These are phyloP conservation scores for Sander vitreus DNA, from an alignment of 2,113 vertebrate species.

Conservation along the genomic window DNA sequence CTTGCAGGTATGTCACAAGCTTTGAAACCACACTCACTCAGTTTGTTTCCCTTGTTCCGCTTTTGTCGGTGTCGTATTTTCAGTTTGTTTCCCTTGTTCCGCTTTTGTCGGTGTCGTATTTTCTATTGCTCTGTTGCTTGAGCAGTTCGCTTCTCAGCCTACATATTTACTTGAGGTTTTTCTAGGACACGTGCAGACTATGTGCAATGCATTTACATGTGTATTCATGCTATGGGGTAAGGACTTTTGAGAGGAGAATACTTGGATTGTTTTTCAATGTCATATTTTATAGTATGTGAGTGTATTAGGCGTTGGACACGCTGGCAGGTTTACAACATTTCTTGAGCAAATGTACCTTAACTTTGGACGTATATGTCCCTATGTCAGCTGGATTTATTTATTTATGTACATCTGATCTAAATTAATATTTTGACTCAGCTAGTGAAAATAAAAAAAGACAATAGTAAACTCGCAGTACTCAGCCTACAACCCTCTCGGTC, in stretches of 20 bases:
- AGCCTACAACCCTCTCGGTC: background rate
- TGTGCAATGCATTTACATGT: slow-evolving; percentile 16
- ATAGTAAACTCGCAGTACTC: background rate
- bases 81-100: background rate
- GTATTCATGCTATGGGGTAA: background rate
- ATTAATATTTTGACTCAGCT: background rate
- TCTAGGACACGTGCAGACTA: slow-evolving; percentile 50
- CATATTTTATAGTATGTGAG: background rate
- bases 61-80: slow-evolving; percentile 25
- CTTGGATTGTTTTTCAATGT: slow-evolving; percentile 5
- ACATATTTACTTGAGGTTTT: slow-evolving; percentile 43
- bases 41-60: slow-evolving; percentile 3
- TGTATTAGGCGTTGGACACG: background rate
- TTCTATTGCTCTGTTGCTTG: slow-evolving; percentile 18
- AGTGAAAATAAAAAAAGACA: background rate
- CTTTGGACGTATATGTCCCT: background rate
- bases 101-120: slow-evolving; percentile 24
- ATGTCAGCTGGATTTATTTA: background rate
- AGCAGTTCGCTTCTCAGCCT: slow-evolving; percentile 28
- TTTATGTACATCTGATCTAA: background rate
- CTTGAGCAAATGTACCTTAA: slow-evolving; percentile 1
- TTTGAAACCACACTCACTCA: slow-evolving; percentile 25
- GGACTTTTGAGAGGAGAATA: background rate
- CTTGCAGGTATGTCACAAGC: slow-evolving; percentile 85
- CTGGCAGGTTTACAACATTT: background rate